Conservation (phyloP, 2,797 vertebrate genomes). For the Prionace glauca region DNA sequence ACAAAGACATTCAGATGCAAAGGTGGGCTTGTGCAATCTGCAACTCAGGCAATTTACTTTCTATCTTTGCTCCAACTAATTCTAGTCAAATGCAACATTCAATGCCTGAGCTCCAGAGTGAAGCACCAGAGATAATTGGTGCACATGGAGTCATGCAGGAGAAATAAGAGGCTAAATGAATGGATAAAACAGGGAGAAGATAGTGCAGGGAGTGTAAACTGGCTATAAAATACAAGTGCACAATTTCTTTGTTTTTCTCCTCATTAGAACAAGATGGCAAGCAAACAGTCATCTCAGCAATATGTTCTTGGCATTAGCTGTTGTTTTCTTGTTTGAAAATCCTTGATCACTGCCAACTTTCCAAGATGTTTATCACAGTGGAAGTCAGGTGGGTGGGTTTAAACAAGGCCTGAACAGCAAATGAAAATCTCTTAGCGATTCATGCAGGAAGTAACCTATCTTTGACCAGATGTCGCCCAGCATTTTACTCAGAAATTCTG, state of each 20-base stretch:
- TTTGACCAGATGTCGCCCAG: neutral
- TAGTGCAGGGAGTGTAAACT: neutral
- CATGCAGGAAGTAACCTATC: neutral
- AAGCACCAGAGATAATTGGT: neutral
- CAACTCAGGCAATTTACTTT: neutral
- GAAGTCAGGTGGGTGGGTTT: neutral
- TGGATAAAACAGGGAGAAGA: neutral
- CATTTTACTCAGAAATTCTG: no score
- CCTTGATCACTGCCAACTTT: neutral
- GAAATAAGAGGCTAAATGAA: neutral
- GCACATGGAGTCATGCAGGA: neutral
- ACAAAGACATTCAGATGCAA: neutral
- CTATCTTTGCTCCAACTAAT: neutral
- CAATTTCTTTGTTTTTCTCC: neutral
- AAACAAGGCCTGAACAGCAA: neutral
- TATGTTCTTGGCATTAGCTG: neutral
- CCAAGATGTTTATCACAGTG: neutral
- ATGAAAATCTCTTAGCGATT: neutral
- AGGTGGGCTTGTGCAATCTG: neutral
- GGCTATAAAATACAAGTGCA: neutral
- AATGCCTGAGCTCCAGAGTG: neutral
- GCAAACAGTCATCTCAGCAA: neutral
- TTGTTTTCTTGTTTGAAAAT: neutral
- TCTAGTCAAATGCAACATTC: neutral
- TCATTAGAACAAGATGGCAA: neutral